Conservation (phyloP, 2,797 vertebrate species). For the Fringilla coelebs region DNA sequence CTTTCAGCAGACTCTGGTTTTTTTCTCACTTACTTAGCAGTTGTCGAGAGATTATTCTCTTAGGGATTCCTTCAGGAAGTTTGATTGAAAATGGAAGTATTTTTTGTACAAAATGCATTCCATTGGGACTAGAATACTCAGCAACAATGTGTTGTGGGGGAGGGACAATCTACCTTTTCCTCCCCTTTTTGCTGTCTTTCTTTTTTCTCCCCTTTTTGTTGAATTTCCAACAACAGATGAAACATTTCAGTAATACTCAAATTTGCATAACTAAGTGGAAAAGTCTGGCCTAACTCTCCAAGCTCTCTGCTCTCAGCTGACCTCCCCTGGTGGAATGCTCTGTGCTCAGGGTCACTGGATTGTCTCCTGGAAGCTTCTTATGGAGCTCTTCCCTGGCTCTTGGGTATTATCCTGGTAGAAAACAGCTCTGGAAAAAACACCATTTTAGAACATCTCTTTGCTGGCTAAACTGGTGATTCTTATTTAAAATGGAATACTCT, state of each 20-base stretch:
- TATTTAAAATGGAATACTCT: neutral
- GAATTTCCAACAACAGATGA: neutral
- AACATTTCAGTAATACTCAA: neutral
- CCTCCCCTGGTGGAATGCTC: neutral
- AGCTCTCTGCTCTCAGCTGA: neutral
- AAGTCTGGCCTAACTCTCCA: neutral
- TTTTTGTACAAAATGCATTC: neutral
- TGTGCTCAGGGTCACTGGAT: neutral
- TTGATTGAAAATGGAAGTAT: neutral
- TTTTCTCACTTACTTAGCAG: neutral
- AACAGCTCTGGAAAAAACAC: neutral
- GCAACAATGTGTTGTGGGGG: neutral
- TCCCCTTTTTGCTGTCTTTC: neutral
- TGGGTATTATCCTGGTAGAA: neutral
- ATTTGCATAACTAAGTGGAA: neutral
- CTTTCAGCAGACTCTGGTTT: neutral
- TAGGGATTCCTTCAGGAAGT: neutral
- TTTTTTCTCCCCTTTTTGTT: neutral
- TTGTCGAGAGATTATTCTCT: neutral
- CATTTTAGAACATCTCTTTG: neutral
- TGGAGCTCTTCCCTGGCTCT: neutral
- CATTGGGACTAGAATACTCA: neutral
- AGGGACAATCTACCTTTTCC: neutral
- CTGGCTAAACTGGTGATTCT: neutral
- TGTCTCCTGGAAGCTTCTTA: neutral